Evolutionary conservation across 2,797 vertebrate genomes (phyloP).

Genomic region (Merluccius polli): DNA sequence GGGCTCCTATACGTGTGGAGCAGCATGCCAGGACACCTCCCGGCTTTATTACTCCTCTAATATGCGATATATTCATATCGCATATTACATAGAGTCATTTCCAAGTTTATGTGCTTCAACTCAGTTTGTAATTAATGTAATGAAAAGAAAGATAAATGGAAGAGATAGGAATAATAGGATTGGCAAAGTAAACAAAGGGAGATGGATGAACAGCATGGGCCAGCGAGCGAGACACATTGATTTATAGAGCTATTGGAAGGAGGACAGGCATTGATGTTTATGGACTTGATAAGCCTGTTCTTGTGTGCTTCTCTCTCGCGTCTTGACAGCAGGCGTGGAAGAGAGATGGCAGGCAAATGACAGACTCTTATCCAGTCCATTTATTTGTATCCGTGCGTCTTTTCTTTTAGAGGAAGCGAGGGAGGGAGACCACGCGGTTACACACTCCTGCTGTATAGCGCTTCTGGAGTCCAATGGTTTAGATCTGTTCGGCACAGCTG

Average conservation of each 20-base stretch:
- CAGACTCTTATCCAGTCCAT: background rate
- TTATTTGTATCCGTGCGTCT: background rate
- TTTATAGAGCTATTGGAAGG: constrained; percentile 32
- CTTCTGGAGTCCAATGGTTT: background rate
- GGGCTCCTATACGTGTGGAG: background rate
- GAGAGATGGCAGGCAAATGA: constrained; percentile 18
- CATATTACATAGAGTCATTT: background rate
- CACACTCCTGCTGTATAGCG: too few relatives aligned
- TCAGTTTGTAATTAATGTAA: background rate
- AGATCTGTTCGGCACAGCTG: background rate
- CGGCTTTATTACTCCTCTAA: background rate
- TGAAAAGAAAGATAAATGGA: background rate
- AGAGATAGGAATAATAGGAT: background rate
- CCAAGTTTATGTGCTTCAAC: background rate
- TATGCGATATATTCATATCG: background rate
- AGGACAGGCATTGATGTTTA: constrained; percentile 35
- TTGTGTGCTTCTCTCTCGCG: constrained; percentile 20
- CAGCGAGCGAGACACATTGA: constrained; percentile 21
- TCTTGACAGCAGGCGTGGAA: constrained; percentile 34
- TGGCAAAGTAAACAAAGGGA: constrained; percentile 8
- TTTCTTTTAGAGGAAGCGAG: background rate
- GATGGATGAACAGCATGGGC: background rate
- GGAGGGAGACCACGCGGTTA: too few relatives aligned
- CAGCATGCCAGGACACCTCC: background rate
- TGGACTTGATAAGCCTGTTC: constrained; percentile 52